Evolutionary conservation across 1,140 invertebrate genomes (phyloP), one percentile per base, ranked within the genome.

Genomic region (Nasonia giraulti): DNA sequence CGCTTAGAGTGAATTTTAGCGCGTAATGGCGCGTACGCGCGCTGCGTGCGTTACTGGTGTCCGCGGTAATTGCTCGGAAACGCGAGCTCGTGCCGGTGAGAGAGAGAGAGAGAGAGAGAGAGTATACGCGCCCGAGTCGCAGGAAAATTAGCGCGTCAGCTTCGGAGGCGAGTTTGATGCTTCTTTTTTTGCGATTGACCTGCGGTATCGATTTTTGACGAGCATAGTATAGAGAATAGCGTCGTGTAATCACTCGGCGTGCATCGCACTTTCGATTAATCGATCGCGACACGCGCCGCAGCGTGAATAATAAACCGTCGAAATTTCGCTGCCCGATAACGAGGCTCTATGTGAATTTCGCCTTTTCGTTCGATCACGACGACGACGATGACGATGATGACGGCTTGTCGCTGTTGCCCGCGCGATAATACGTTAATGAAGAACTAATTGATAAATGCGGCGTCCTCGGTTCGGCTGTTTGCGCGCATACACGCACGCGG

Each of bases 121-220:
- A 79, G 31, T 17, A 84, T 44, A 14, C 6, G 71, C 71, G 37
- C 37, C 12, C 78, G 27, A 80, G 62, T 80, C 78, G 69, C 62
- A 37, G 78, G 78, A 80, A 80, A 80, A 80, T 80, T 80, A 69
- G 78, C 33, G 20, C 55, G 37, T 69, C 27, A 79, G 47, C 77
- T 71, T 20, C n/a, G 68, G 62, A 17, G 23, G 68, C 27, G 3
- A 3, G 23, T 71, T 71, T 12, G 85, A 87, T 89, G 88, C 89
- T 87, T 37, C 33, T 79, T 83, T 74, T 68, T 71, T 71, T 31
- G 2, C 5, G 10, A 44, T 44, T 44, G 40, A 44, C 40, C 10
- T 1, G 40, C 8, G 40, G 40, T 44, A 44, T 44, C 40, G 8
- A 44, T 44, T 44, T 44, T 44, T 44, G 40, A 44, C 8, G 40